Evolutionary conservation across 2,888 invertebrate species (phyloP).

Genomic region (Drosophila kokeensis): DNA sequence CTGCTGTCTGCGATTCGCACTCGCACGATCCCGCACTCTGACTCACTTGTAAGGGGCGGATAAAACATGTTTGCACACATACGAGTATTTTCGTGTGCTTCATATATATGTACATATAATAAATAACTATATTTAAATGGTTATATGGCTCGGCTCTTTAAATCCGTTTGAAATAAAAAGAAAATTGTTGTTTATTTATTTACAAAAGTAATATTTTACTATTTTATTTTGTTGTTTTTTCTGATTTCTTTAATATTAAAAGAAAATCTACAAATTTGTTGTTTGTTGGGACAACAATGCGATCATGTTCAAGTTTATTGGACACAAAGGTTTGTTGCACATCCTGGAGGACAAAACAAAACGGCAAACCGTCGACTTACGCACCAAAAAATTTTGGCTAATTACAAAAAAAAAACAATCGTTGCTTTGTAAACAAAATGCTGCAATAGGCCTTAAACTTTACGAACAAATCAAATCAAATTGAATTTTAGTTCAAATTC

Average conservation of each 20-base stretch:
- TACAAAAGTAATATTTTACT: slow-evolving; percentile 81
- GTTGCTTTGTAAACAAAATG: slow-evolving; percentile 28
- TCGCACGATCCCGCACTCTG: no score
- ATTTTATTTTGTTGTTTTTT: slow-evolving; percentile 75
- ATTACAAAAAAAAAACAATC: slow-evolving; percentile 35
- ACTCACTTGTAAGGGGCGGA: no score
- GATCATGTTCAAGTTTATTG: slow-evolving; percentile 23
- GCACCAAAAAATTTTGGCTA: slow-evolving; percentile 46
- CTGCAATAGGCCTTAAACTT: slow-evolving; percentile 21
- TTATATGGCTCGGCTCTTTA: background rate
- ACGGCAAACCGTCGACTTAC: slow-evolving; percentile 58
- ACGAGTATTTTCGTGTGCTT: no score
- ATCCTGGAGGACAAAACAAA: slow-evolving; percentile 56
- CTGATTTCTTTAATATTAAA: slow-evolving; percentile 65
- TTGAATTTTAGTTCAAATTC: slow-evolving; percentile 8
- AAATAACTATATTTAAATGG: background rate
- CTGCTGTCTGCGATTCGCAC: no score
- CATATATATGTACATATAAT: no score
- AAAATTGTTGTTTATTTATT: slow-evolving; percentile 53
- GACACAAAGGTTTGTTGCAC: slow-evolving; percentile 48
- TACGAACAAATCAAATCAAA: slow-evolving; percentile 22
- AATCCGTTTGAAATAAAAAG: slow-evolving; percentile 35
- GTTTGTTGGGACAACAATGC: slow-evolving; percentile 46
- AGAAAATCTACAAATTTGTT: slow-evolving; percentile 72
- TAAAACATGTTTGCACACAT: no score